Evolutionary conservation across 2,888 invertebrate species (phyloP).

Genomic region (Ennomos erosarius): DNA sequence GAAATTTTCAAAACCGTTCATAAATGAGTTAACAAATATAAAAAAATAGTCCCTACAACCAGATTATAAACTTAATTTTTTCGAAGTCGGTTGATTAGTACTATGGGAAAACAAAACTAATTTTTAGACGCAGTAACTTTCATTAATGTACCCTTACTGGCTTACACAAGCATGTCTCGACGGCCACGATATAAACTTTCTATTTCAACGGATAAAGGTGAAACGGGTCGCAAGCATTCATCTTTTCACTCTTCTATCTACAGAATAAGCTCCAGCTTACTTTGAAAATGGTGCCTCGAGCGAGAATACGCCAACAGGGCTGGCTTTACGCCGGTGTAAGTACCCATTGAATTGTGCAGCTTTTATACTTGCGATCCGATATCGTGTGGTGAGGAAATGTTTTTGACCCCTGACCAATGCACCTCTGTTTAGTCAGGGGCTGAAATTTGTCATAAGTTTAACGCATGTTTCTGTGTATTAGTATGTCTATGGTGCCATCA

Average conservation of each 20-base stretch:
- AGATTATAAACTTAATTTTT: too few species aligned
- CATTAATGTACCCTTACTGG: slow-evolving; percentile 18
- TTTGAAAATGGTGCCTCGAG: slow-evolving; percentile 62
- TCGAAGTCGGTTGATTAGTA: too few species aligned
- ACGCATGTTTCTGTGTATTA: too few species aligned
- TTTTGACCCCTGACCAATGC: too few species aligned
- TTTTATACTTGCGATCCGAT: slow-evolving; percentile 13
- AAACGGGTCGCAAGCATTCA: slow-evolving; percentile 63
- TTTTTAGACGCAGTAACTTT: slow-evolving; percentile 11
- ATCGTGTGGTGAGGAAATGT: slow-evolving; percentile 8
- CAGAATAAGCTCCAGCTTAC: slow-evolving; percentile 60
- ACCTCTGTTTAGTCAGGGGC: too few species aligned
- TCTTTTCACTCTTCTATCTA: slow-evolving; percentile 61
- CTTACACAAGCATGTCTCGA: slow-evolving; percentile 7
- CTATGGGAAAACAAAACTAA: slow-evolving; percentile 3
- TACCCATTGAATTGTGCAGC: slow-evolving; percentile 38
- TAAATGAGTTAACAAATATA: too few species aligned
- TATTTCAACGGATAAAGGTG: slow-evolving; percentile 55
- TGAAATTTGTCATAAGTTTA: too few species aligned
- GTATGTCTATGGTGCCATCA: too few species aligned
- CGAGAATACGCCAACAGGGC: slow-evolving; percentile 56
- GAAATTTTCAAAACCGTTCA: too few species aligned
- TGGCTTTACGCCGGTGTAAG: slow-evolving; percentile 48
- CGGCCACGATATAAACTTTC: slow-evolving; percentile 47
- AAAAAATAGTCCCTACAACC: too few species aligned